Conservation (phyloP, 2,113 vertebrate genomes). For the Corapipo altera region DNA sequence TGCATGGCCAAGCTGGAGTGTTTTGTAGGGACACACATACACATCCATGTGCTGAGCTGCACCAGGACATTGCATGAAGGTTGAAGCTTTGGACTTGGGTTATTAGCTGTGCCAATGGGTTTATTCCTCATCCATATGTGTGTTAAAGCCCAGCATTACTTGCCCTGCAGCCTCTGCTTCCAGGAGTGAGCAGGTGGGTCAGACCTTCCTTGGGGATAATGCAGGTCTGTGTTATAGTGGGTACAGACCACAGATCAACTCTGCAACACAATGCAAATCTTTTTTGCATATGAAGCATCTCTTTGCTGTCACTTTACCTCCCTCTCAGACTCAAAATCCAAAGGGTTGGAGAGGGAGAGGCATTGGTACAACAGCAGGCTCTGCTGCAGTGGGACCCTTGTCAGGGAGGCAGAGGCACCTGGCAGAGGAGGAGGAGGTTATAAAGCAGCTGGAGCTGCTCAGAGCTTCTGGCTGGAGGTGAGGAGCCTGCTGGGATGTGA, state of each 20-base stretch:
- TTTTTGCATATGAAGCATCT: neutral
- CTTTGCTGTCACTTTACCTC: neutral
- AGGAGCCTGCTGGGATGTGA: neutral
- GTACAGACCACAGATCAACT: neutral
- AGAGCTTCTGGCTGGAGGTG: neutral
- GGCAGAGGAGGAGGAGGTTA: conserved; percentile 13
- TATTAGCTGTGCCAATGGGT: neutral
- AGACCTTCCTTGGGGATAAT: neutral
- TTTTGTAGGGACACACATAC: neutral
- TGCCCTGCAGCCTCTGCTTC: neutral
- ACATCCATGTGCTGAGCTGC: neutral
- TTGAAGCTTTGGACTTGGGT: neutral
- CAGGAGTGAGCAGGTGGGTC: neutral
- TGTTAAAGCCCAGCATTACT: neutral
- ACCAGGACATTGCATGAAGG: neutral
- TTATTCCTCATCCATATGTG: neutral
- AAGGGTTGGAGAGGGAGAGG: neutral
- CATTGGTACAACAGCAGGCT: neutral
- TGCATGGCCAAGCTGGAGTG: accelerated
- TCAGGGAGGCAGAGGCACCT: neutral
- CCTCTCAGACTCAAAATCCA: neutral
- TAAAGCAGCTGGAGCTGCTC: conserved; percentile 32
- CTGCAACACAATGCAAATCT: neutral
- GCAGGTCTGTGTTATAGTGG: neutral
- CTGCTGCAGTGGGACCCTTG: neutral